These are phyloP conservation scores for Sclerodermus sp. DNA, from an alignment of 2,888 invertebrate species.

Conservation along the genomic window DNA sequence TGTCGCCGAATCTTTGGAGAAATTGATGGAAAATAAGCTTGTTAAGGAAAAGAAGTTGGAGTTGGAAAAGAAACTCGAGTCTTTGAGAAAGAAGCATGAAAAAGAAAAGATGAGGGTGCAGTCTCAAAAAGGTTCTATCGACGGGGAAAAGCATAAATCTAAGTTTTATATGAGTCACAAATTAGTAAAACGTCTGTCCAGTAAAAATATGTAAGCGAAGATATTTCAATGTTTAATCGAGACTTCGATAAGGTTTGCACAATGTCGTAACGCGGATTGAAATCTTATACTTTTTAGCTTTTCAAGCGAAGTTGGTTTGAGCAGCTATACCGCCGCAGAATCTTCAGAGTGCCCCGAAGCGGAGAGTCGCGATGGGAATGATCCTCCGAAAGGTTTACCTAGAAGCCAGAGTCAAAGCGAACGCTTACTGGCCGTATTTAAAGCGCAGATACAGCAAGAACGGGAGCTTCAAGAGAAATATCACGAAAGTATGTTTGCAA, in stretches of 20 bases:
- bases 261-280: not conserved
- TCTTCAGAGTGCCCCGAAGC: slow-evolving; percentile 59
- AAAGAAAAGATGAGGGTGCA: slow-evolving; percentile 65
- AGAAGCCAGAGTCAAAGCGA: slow-evolving; percentile 70
- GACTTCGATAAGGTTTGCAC: too few relatives aligned
- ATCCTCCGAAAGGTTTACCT: slow-evolving; percentile 61
- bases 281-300: slow-evolving; percentile 31
- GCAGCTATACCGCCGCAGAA: slow-evolving; percentile 47
- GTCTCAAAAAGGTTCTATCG: slow-evolving; percentile 64
- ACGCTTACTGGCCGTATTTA: slow-evolving; percentile 65
- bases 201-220: slow-evolving; percentile 78
- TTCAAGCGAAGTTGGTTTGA: slow-evolving; percentile 46
- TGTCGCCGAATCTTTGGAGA: slow-evolving; percentile 77
- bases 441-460: slow-evolving; percentile 72
- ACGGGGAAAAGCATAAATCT: slow-evolving; percentile 67
- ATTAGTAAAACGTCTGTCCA: slow-evolving; percentile 75
- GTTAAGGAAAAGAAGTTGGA: slow-evolving; percentile 83
- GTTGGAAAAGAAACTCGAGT: slow-evolving; percentile 85
- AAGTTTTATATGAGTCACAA: slow-evolving; percentile 76
- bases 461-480: slow-evolving; percentile 81
- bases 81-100: slow-evolving; percentile 78
- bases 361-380: slow-evolving; percentile 55
- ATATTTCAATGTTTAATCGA: too few relatives aligned
- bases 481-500: slow-evolving; percentile 75
- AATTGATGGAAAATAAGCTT: slow-evolving; percentile 77